Percentiles rank a stretch among this genome's conserved stretches.
Evolutionary conservation across 2,797 vertebrate species (phyloP).

Genomic region (Eremophila alpestris): DNA sequence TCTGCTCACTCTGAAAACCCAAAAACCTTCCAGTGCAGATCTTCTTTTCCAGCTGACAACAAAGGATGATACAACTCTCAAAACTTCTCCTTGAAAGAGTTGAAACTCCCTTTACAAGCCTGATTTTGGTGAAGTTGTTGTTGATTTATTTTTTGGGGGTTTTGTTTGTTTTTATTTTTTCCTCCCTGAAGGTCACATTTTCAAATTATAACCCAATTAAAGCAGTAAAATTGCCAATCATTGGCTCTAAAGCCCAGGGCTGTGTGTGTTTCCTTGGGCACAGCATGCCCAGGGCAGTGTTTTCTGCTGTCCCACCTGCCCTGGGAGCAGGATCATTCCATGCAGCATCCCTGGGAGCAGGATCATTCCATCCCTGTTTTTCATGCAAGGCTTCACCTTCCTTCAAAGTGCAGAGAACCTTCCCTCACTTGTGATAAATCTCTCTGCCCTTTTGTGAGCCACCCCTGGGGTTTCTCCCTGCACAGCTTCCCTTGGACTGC

Average conservation of each 20-base stretch:
- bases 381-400: conserved; percentile 52
- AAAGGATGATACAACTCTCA: not conserved
- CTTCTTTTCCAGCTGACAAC: not conserved
- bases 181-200: not conserved
- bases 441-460: conserved; percentile 54
- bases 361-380: not conserved
- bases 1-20: not conserved
- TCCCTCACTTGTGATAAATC: conserved; percentile 56
- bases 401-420: conserved; percentile 2
- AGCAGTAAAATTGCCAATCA: not conserved
- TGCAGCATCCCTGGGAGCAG: too few species aligned
- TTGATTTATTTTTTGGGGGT: not conserved
- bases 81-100: not conserved
- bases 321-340: too few species aligned
- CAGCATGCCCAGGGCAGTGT: too few species aligned
- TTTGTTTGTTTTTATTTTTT: accelerated
- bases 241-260: not conserved
- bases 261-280: not conserved
- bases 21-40: not conserved
- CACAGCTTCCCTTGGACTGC: not conserved
- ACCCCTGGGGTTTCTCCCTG: not conserved
- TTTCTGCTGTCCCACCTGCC: not conserved
- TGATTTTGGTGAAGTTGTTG: not conserved
- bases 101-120: not conserved
- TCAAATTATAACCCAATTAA: not conserved